Conservation (phyloP, 1,140 invertebrate species). For the Gryon sp. region DNA sequence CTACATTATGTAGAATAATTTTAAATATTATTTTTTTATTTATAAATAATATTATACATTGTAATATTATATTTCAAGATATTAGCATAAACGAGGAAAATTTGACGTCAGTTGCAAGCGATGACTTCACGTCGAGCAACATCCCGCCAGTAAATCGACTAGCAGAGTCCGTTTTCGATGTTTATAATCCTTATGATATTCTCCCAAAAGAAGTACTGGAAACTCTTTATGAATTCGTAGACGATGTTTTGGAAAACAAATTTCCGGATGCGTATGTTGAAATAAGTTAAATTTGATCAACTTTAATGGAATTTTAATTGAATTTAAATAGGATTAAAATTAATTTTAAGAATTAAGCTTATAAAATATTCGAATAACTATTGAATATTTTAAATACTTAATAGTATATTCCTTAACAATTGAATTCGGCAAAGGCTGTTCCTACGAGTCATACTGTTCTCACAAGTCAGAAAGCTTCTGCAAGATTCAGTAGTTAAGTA, state of each 20-base stretch:
- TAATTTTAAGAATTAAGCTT: no score
- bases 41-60: no score
- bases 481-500: no score
- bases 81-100: constrained; percentile 67
- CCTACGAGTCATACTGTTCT: no score
- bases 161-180: constrained; percentile 71
- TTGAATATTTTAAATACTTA: no score
- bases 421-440: no score
- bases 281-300: not conserved
- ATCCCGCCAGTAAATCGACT: constrained; percentile 78
- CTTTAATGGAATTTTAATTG: no score
- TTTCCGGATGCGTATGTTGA: constrained; percentile 56
- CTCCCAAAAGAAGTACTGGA: constrained; percentile 74
- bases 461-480: no score
- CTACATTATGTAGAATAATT: no score
- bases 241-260: constrained; percentile 63
- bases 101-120: constrained; percentile 30
- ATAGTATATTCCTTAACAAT: no score
- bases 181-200: constrained; percentile 78
- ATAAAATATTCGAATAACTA: no score
- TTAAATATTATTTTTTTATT: constrained; percentile 17
- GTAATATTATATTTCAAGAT: constrained; percentile 63
- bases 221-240: constrained; percentile 66
- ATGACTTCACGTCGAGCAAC: constrained; percentile 52
- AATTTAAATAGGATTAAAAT: no score